Base-by-base conservation (phyloP, 2,888 invertebrate species). In the Heliconius charithonia region DNA sequence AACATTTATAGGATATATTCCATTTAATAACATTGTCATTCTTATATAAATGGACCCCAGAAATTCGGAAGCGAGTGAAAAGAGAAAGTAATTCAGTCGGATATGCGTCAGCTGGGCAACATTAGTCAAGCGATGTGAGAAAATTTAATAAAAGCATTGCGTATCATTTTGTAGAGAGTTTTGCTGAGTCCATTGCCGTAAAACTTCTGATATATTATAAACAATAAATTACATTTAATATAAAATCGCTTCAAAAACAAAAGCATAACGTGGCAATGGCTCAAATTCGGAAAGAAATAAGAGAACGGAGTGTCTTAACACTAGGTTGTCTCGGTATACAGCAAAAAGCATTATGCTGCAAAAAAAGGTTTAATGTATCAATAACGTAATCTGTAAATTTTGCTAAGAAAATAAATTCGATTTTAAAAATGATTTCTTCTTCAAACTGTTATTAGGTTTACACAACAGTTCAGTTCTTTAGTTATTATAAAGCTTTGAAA, bases 71-170 rank as follows among this genome's bases (percentile, higher is more conserved):
- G 85, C 87, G 88, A 85, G 85, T 86, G 88, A 89, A 89, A 89
- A 89, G 90, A 87, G 89, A 89, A 89, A 89, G 89, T 89, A 88
- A 90, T 87, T 89, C 87, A 87, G 88, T 90, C 87, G 90, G 88
- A 87, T 87, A 84, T 84, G 92, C 93, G 93, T 91, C 94, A 93
- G 93, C 93, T 93, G 94, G 90, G 85, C 89, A 86, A 88, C 92
- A 92, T 93, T 93, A 93, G 94, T 92, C 92, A 93, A 87, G 84
- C 93, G 93, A 92, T 88, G 93, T 92, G 94, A 91, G 92, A 90
- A 90, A 92, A 93, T 94, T 94, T 94, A 93, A 94, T 93, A 94
- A 94, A 93, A 93, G 91, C 91, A 89, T 87, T 90, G 88, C 89
- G 90, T 91, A 90, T 89, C 88, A 88, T 87, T 86, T 84, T 87